A percentile compares a stretch with the other conserved stretches of the same genome.
Evolutionary conservation across 2,888 invertebrate species (phyloP).

Genomic region (Athrips mouffetella): DNA sequence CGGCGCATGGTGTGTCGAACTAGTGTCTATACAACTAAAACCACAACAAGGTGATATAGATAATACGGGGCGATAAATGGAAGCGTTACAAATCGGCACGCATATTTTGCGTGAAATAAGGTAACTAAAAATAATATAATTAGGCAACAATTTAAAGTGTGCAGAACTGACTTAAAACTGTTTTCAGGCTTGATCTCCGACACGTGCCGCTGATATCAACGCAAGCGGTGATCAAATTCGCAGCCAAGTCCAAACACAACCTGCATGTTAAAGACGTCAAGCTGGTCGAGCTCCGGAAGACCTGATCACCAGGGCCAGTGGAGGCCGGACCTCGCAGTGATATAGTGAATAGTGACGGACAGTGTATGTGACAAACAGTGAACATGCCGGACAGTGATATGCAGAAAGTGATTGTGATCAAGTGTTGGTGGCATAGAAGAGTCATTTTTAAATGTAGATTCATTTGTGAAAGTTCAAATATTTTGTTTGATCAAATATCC

Average conservation of each 20-base stretch:
- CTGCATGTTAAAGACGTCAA: slow-evolving; percentile 89
- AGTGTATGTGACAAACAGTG: too few relatives aligned
- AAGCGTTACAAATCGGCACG: too few relatives aligned
- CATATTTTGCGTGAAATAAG: too few relatives aligned
- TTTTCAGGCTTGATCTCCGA: slow-evolving; percentile 83
- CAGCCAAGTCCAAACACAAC: slow-evolving; percentile 88
- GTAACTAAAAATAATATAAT: too few relatives aligned
- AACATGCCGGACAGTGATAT: too few relatives aligned
- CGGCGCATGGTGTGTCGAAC: too few relatives aligned
- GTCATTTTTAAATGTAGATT: slow-evolving; percentile 14
- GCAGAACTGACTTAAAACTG: background rate
- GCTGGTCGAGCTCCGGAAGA: slow-evolving; percentile 81
- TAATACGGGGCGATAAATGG: too few relatives aligned
- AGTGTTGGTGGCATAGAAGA: slow-evolving; percentile 35
- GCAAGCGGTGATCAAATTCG: slow-evolving; percentile 90
- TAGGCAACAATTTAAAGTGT: too few relatives aligned
- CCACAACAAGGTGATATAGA: background rate
- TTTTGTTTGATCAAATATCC: background rate
- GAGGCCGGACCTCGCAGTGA: too few relatives aligned
- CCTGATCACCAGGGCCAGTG: slow-evolving; percentile 55
- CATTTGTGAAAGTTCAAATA: background rate
- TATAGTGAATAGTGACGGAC: too few relatives aligned
- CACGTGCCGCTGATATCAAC: slow-evolving; percentile 89
- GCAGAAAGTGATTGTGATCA: background rate
- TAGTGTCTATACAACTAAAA: background rate